Base-by-base conservation (phyloP, 2,113 vertebrate genomes). In the Austrofundulus limnaeus region DNA sequence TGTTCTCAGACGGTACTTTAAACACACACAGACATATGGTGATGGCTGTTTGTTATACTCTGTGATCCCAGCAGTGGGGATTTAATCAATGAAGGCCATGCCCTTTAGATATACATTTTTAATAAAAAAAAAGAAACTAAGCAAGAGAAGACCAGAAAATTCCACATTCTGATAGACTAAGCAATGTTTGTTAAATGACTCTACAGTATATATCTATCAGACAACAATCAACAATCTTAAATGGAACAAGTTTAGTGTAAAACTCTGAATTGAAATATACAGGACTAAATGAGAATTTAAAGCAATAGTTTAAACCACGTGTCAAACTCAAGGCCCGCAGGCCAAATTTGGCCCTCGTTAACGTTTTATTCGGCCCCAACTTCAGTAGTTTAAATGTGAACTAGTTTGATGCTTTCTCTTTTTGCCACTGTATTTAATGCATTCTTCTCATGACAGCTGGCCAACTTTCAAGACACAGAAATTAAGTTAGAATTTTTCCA, bases 21-120 rank as follows among this genome's bases (percentile, higher is more conserved):
- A 84, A 81, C 81, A 86, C 79, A 81, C 81, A 85, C 79, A 85
- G 61, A 63, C 88, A 83, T 88, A 89, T 88, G 87, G 72, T 80
- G 82, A 77, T 61, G 74, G 82, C 62, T 82, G 88, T 80, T 78
- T 76, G 82, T 82, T 77, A 80, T 66, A 67, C 60, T 80, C 64
- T 71, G 75, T 71, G 51, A 79, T 86, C 83, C 68, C 79, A 75
- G 66, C 57, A 41, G 78, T 78, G 75, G 31, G 39, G 65, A 58
- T 55, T 62, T 48, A 70, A 85, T 90, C 87, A 77, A 86, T 85
- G 81, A 81, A 73, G 59, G 52, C 64, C 66, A 49, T 56, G 52
- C 57, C 77, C 54, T 74, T 80, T 71, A 71, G 63, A 84, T 69
- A 49, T 61, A 60, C 45, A 34, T 69, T 67, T 61, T 61, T 75